Percentiles rank a stretch among this genome's conserved stretches.
These are phyloP conservation scores for Himalopsyche japonica DNA, from an alignment of 2,888 invertebrate species.

Conservation along the genomic window DNA sequence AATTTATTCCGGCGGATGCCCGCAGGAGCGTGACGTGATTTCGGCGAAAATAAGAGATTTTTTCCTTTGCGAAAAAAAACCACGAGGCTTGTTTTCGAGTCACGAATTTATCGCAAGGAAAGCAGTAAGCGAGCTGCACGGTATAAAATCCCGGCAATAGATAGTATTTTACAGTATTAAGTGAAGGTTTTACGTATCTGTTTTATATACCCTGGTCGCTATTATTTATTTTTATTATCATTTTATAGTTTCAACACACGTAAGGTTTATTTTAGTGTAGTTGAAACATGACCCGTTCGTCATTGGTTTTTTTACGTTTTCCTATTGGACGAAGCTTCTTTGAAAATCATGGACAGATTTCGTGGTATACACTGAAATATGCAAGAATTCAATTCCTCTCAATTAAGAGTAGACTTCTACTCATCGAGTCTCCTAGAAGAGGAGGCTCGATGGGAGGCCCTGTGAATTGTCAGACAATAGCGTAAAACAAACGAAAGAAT, in stretches of 20 bases:
- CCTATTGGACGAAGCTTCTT: too few species aligned
- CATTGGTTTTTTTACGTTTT: too few species aligned
- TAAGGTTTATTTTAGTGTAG: too few species aligned
- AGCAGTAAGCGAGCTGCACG: background rate
- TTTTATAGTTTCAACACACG: too few species aligned
- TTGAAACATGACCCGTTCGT: too few species aligned
- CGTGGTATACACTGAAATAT: too few species aligned
- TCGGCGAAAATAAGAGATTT: background rate
- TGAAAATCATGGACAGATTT: too few species aligned
- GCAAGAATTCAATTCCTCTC: too few species aligned
- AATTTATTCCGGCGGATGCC: background rate
- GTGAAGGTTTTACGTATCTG: background rate
- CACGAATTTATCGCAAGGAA: background rate
- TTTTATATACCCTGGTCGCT: background rate
- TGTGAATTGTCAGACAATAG: background rate
- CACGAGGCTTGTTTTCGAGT: background rate
- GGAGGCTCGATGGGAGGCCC: background rate
- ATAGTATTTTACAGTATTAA: background rate
- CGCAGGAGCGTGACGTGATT: background rate
- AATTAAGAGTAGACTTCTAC: too few species aligned
- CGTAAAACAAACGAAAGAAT: background rate
- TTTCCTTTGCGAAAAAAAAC: background rate
- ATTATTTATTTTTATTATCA: background rate
- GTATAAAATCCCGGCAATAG: background rate
- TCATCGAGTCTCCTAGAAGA: too few species aligned